These are phyloP conservation scores for Pterobdella sp. DNA, from an alignment of 2,888 invertebrate genomes.

Conservation along the genomic window DNA sequence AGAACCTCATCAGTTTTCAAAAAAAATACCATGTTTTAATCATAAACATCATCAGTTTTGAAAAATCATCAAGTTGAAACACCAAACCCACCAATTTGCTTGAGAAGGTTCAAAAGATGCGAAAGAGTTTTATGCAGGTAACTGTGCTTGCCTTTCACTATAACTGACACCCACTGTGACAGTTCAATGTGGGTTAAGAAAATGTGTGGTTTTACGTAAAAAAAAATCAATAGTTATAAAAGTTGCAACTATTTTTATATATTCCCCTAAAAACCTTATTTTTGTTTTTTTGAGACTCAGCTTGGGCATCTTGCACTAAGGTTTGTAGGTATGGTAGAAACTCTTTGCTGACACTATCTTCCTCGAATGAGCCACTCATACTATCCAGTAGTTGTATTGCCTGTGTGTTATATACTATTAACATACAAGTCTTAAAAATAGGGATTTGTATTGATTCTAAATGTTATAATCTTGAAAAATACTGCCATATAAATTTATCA, in stretches of 20 bases:
- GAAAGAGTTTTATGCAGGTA: neutral
- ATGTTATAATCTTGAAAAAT: no score
- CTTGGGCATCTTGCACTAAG: neutral
- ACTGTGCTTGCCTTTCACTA: neutral
- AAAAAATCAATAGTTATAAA: no score
- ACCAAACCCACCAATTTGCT: conserved; percentile 3
- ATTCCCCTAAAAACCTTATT: neutral
- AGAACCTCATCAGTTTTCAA: no score
- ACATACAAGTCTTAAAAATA: no score
- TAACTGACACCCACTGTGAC: neutral
- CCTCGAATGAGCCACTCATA: neutral
- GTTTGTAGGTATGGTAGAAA: neutral
- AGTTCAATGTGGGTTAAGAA: no score
- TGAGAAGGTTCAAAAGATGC: neutral
- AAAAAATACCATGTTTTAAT: no score
- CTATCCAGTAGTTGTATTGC: conserved; percentile 2
- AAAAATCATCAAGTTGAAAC: no score
- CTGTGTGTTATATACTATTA: no score
- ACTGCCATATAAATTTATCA: no score
- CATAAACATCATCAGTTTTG: neutral
- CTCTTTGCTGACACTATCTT: neutral
- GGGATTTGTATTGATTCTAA: no score
- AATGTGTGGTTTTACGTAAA: no score
- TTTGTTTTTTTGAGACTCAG: neutral
- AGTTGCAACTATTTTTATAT: no score